These are phyloP conservation scores for Chloroceryle inda DNA, from an alignment of 2,797 vertebrate genomes.

Conservation along the genomic window DNA sequence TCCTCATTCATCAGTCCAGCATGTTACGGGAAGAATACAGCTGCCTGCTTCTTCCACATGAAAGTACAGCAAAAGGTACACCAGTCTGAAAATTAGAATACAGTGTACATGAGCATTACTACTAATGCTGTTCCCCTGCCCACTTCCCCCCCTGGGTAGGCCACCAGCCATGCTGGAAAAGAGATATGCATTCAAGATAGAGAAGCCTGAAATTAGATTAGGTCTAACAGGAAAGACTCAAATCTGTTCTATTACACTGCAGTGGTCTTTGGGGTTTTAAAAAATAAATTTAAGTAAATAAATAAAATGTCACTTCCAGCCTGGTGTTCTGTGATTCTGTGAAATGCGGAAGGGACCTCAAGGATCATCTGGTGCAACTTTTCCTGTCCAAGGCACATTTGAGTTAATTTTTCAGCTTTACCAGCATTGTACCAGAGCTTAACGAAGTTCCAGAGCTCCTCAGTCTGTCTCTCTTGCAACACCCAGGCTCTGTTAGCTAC, in stretches of 20 bases:
- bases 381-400: neutral
- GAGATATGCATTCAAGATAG: neutral
- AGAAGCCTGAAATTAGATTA: neutral
- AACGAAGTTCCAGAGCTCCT: neutral
- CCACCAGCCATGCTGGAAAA: neutral
- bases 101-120: accelerated
- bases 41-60: neutral
- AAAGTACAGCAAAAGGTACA: neutral
- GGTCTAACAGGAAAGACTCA: neutral
- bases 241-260: neutral
- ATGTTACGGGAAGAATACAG: neutral
- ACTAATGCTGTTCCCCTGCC: neutral
- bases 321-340: too few relatives aligned
- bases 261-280: neutral
- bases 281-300: neutral
- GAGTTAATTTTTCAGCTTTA: neutral
- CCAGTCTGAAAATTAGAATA: neutral
- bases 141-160: neutral
- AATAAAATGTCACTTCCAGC: neutral
- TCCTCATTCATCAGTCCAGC: neutral
- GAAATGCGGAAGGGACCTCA: neutral
- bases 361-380: neutral
- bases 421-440: neutral
- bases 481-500: neutral
- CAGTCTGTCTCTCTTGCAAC: neutral